Percentiles rank a stretch among this genome's conserved stretches.
Conservation (phyloP, 2,888 invertebrate genomes). For the Drosophila borborema region DNA sequence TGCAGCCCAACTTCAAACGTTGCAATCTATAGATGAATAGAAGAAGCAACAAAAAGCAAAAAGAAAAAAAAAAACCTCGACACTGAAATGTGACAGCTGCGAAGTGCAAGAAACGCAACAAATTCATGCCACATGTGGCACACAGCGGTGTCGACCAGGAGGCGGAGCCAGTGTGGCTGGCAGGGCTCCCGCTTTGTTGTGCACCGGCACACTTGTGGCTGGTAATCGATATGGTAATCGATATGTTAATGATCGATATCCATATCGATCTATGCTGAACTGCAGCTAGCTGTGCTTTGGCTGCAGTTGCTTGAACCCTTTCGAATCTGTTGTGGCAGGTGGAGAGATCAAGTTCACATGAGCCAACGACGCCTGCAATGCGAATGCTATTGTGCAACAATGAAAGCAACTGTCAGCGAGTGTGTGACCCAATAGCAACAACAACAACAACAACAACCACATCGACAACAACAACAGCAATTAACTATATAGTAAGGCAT, state of each 20-base stretch:
- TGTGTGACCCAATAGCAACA: slow-evolving; percentile 35
- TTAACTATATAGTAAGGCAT: slow-evolving; percentile 20
- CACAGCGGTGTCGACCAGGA: background rate
- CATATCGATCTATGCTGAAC: background rate
- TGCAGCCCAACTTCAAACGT: slow-evolving; percentile 12
- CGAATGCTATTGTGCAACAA: slow-evolving; percentile 31
- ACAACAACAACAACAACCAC: slow-evolving; percentile 14
- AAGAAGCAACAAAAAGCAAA: background rate
- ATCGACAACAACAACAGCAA: background rate
- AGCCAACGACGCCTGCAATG: slow-evolving; percentile 3
- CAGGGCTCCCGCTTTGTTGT: background rate
- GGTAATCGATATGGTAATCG: slow-evolving; percentile 5
- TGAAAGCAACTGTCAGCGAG: slow-evolving; percentile 19
- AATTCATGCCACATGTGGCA: slow-evolving; percentile 57
- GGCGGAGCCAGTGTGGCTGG: background rate
- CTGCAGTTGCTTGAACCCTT: background rate
- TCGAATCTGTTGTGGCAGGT: background rate
- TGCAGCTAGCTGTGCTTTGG: background rate
- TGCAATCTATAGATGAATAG: slow-evolving; percentile 30
- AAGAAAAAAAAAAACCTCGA: slow-evolving; percentile 41
- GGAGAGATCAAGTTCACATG: slow-evolving; percentile 38
- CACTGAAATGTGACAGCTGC: slow-evolving; percentile 78
- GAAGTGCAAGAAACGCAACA: slow-evolving; percentile 70
- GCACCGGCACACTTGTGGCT: slow-evolving; percentile 14
- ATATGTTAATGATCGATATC: background rate